Evolutionary conservation across 2,113 vertebrate species (phyloP).

Genomic region (Puma concolor): DNA sequence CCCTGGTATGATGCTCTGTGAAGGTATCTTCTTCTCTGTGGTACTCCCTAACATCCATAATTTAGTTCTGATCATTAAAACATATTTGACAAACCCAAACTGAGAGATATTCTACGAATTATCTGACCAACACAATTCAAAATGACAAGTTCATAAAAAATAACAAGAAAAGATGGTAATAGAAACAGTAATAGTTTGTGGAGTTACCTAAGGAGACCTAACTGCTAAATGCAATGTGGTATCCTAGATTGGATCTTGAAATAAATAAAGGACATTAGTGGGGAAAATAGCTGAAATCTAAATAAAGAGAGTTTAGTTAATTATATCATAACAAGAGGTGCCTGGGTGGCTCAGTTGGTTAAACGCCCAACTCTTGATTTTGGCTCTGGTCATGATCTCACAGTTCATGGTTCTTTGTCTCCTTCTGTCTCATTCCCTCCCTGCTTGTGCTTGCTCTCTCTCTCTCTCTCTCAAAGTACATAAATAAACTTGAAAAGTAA

Average conservation of each 20-base stretch:
- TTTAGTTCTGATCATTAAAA: neutral
- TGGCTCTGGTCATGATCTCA: no score
- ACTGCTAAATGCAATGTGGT: neutral
- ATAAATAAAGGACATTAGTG: neutral
- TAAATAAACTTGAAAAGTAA: neutral
- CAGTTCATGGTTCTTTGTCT: no score
- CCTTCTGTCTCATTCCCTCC: no score
- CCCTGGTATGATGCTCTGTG: neutral
- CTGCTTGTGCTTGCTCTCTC: no score
- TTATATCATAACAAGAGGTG: neutral
- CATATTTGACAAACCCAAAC: neutral
- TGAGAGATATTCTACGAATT: neutral
- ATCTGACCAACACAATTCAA: neutral
- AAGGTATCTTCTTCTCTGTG: neutral
- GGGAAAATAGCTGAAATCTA: neutral
- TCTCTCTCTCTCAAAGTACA: no score
- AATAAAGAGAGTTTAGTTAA: neutral
- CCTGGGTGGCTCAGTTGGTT: no score
- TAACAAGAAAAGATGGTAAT: neutral
- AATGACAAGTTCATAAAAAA: neutral
- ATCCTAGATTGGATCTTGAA: neutral
- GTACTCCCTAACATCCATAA: neutral
- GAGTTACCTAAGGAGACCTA: neutral
- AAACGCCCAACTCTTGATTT: no score
- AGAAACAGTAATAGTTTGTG: neutral